Conservation (phyloP, 2,888 invertebrate species). For the Mythimna pallens region DNA sequence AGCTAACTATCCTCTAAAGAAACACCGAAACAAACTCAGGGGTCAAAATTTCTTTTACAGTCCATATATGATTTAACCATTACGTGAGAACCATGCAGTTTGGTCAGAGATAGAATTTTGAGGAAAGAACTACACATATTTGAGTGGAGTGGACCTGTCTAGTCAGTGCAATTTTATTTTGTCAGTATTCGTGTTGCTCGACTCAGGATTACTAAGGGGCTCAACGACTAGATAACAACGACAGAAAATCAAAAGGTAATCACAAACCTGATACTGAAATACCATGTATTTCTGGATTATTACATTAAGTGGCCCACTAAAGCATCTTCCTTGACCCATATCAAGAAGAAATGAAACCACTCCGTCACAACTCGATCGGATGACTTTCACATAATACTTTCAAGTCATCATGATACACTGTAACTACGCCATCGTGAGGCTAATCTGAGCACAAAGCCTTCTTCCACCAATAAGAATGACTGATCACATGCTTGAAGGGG, state of each 20-base stretch:
- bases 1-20: too few species aligned
- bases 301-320: background rate
- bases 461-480: slow-evolving; percentile 71
- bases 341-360: slow-evolving; percentile 6
- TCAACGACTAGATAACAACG: background rate
- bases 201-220: background rate
- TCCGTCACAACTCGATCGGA: slow-evolving; percentile 13
- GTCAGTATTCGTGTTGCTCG: too few species aligned
- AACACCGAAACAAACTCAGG: too few species aligned
- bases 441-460: slow-evolving; percentile 72
- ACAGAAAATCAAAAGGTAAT: background rate
- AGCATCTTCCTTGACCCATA: slow-evolving; percentile 14
- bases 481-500: slow-evolving; percentile 74
- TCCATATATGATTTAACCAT: too few species aligned
- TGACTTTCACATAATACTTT: slow-evolving; percentile 26
- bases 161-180: too few species aligned
- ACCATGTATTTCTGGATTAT: background rate
- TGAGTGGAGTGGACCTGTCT: too few species aligned
- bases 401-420: slow-evolving; percentile 30
- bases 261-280: background rate
- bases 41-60: too few species aligned
- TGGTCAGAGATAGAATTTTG: too few species aligned
- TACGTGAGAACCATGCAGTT: too few species aligned
- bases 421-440: slow-evolving; percentile 17
- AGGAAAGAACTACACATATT: too few species aligned